These are phyloP conservation scores for Porites australiensis DNA, from an alignment of 64 coral and sea anemone species.

Conservation along the genomic window DNA sequence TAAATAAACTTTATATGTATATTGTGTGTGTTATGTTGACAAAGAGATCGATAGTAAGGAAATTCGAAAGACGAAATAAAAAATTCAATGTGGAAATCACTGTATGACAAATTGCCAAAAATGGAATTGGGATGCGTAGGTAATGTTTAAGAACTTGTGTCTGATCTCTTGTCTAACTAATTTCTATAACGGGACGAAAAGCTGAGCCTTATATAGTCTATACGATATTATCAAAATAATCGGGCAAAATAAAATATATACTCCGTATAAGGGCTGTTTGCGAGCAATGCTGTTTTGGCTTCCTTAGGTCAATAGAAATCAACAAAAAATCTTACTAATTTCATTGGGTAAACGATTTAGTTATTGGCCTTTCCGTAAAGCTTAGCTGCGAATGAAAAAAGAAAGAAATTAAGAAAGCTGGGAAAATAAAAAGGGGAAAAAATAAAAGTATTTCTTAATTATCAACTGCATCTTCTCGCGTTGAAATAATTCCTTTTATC, in stretches of 20 bases:
- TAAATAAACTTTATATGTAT: not conserved
- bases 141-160: not conserved
- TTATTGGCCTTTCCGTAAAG: too few relatives aligned
- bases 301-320: conserved; percentile 9
- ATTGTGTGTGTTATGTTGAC: not conserved
- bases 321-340: not conserved
- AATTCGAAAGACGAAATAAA: not conserved
- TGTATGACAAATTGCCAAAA: not conserved
- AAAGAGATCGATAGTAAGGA: not conserved
- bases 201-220: too few relatives aligned
- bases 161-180: not conserved
- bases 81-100: not conserved
- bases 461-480: too few relatives aligned
- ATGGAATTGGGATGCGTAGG: not conserved
- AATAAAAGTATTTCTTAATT: too few relatives aligned
- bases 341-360: too few relatives aligned
- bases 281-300: not conserved
- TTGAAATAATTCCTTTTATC: too few relatives aligned
- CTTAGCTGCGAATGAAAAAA: too few relatives aligned
- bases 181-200: too few relatives aligned
- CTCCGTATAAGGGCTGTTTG: conserved; percentile 9
- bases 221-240: not conserved
- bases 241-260: conserved; percentile 25
- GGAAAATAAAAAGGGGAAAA: too few relatives aligned
- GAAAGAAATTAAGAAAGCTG: too few relatives aligned